Evolutionary conservation across 1,140 invertebrate species (phyloP), one percentile per base, ranked within the genome.

Genomic region (Coelopa frigida): DNA sequence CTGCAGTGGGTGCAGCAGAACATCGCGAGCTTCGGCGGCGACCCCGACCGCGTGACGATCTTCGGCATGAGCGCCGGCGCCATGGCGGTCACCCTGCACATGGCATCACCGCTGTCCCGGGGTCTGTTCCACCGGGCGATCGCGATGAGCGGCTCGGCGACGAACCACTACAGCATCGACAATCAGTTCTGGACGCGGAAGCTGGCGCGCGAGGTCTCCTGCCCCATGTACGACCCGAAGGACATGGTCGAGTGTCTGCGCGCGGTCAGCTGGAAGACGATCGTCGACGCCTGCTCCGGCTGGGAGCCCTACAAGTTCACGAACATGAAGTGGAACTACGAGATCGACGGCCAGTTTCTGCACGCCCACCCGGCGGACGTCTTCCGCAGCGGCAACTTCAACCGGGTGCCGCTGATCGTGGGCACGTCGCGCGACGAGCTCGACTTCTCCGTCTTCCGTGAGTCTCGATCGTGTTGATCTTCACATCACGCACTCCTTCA

Each of bases 351-450:
- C 0, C 1, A 53, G 15, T 66, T 66, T 32, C 8, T 64, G 24
- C 33, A 37, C 5, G 17, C 22, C 1, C 57, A 81, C 55, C 83
- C 83, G 0, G 53, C 69, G 4, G 65, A 75, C 12, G 54, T 78
- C 0, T 71, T 84, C 1, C 53, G 57, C 20, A 46, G 68, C 21
- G 79, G 79, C 10, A 63, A 74, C 8, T 75, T 84, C 44, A 56
- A 76, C 14, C 69, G 77, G 17, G 78, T 84, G 4, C 83, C 84
- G 0, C 55, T 80, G 20, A 75, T 85, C 15, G 71, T 77, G 52
- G 82, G 80, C 31, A 65, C 77, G 18, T 81, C 78, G 0, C 62
- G 73, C 38, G 75, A 82, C 41, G 83, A 86, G 58, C 78, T 84
- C 58, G 74, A 75, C 79, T 44, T 82, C 70, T 77, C 61, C 64